Conservation (phyloP, 1,140 invertebrate genomes). For the Anthonomus grandis region DNA sequence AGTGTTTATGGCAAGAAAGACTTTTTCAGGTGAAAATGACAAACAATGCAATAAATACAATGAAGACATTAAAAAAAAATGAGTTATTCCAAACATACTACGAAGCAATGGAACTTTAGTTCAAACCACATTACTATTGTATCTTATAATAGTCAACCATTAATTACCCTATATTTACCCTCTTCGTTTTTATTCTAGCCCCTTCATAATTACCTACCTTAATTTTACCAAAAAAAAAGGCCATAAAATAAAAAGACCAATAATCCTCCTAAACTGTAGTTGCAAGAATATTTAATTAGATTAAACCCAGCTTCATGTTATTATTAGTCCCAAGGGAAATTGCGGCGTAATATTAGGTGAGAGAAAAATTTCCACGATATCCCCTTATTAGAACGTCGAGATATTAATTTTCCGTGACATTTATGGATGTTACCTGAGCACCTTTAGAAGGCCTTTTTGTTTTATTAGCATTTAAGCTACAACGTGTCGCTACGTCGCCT, state of each 20-base stretch:
- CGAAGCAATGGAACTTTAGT: too few species aligned
- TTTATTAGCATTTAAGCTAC: neutral
- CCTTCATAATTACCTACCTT: too few species aligned
- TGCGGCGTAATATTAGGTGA: conserved; percentile 2
- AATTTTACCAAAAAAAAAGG: too few species aligned
- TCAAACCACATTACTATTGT: too few species aligned
- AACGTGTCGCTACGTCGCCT: neutral
- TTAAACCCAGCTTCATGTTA: conserved; percentile 12
- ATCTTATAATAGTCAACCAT: too few species aligned
- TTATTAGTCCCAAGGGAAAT: conserved; percentile 8
- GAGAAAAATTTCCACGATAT: conserved; percentile 10
- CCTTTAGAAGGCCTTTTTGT: neutral
- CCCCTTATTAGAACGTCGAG: neutral
- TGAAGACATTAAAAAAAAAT: too few species aligned
- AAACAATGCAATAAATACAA: too few species aligned
- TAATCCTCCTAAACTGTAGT: conserved; percentile 2
- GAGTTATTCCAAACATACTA: too few species aligned
- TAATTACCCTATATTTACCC: too few species aligned
- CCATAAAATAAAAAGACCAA: neutral
- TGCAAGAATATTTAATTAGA: conserved; percentile 7
- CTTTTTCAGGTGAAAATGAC: too few species aligned
- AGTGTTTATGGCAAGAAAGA: too few species aligned
- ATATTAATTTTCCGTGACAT: conserved; percentile 6
- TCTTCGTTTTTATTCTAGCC: too few species aligned
- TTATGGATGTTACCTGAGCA: conserved; percentile 1